These are phyloP conservation scores for Sus cebifrons DNA, from an alignment of 2,797 vertebrate species.

Conservation along the genomic window DNA sequence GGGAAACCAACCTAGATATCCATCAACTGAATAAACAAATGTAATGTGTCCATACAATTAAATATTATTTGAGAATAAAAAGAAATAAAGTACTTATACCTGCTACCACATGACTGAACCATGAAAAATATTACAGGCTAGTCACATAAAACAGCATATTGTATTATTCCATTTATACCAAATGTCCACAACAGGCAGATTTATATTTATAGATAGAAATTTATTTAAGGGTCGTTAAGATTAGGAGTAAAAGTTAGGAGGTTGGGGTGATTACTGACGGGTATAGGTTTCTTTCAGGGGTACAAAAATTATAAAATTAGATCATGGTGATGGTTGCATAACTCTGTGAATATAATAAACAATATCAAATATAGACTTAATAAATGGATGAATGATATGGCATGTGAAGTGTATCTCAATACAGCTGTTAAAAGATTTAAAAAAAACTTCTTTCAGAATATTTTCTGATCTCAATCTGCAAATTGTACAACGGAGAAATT, in stretches of 20 bases:
- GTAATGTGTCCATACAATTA: neutral
- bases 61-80: slow-evolving; percentile 30
- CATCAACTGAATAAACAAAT: slow-evolving; percentile 34
- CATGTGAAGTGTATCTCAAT: neutral
- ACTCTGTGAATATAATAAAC: slow-evolving; percentile 39
- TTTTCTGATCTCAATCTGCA: slow-evolving; percentile 1
- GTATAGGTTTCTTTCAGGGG: neutral
- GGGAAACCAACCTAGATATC: neutral
- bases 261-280: neutral
- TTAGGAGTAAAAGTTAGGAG: too few species aligned
- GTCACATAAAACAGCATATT: neutral
- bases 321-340: neutral
- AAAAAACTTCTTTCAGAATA: neutral
- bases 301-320: slow-evolving; percentile 35
- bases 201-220: neutral
- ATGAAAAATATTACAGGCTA: neutral
- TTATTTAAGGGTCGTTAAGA: slow-evolving; percentile 35
- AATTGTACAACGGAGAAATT: neutral
- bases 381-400: neutral
- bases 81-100: neutral
- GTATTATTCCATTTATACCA: neutral
- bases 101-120: neutral
- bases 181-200: neutral
- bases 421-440: slow-evolving; percentile 45
- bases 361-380: neutral